Base-by-base conservation (phyloP, 2,888 invertebrate species). In the Drosophila flavopinicola region DNA sequence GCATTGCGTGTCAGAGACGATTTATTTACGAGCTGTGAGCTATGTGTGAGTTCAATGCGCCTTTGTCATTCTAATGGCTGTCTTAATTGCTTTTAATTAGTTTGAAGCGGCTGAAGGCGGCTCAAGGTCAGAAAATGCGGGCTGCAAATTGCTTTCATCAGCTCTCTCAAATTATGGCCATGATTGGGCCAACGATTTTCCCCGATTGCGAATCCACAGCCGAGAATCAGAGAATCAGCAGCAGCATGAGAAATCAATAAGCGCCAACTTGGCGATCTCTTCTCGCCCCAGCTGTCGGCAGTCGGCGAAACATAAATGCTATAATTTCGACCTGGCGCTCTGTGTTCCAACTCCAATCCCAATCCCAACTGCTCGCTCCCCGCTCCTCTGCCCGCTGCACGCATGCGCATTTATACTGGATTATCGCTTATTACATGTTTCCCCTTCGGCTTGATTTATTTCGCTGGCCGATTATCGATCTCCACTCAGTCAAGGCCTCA, bases 351-450 rank as follows among this genome's bases (percentile, higher is more conserved):
- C 48, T 23, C 11, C 32, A 38, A 6, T 27, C 15, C 38, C 29
- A 33, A 10, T 33, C 23, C 5, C 38, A 48, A 15, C 30, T 9
- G 6, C n/a, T n/a, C n/a, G 27, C 37, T 10, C 52, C 13, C 20
- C 24, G 17, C 33, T 37, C 15, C 47, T 35, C 35, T 42, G 53
- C 58, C 54, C 65, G 52, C 66, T 78, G 77, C 86, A 82, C 84
- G 80, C 82, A 84, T 84, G 66, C 74, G 78, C 85, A 77, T 82
- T 82, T 86, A 84, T 69, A 67, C 74, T 84, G 87, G 87, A 87
- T 82, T 82, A 82, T 82, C 87, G 82, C 64, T 82, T 72, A 84
- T 87, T 87, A 86, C 78, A 87, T 57, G 75, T 77, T 84, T 47
- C 38, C 54, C 49, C 49, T 59, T 60, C 44, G 75, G 57, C 60